phyloP scores from a whole-genome alignment of 2,888 invertebrate species.

The Melipona bicolor region DNA sequence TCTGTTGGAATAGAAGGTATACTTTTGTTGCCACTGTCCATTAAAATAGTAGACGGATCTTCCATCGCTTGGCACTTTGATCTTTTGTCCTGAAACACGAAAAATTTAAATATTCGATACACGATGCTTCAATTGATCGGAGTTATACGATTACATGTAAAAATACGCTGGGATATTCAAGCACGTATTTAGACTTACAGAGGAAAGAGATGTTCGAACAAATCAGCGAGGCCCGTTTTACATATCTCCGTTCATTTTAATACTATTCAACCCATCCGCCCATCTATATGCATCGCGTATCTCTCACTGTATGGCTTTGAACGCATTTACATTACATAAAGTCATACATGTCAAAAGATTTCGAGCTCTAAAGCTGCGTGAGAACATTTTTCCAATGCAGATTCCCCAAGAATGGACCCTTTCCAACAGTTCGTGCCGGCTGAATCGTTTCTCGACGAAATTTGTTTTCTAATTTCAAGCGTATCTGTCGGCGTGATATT shows the following conservation, averaged over 20 bases:
- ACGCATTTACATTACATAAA: constrained; percentile 3
- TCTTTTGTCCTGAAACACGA: background rate
- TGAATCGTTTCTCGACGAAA: background rate
- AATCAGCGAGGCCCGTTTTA: constrained; percentile 3
- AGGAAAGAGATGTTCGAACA: background rate
- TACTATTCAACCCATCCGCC: background rate
- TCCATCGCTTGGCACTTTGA: background rate
- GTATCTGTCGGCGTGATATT: background rate
- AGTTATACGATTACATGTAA: background rate
- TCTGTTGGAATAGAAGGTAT: too few relatives aligned
- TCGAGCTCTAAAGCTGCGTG: background rate
- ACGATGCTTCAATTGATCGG: background rate
- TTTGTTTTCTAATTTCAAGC: too few relatives aligned
- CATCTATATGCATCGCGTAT: background rate
- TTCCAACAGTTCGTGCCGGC: background rate
- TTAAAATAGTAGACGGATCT: background rate
- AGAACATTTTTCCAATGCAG: background rate
- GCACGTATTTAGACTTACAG: background rate
- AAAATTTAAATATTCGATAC: background rate
- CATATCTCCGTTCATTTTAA: constrained; percentile 8
- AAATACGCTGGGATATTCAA: background rate
- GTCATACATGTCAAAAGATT: constrained; percentile 6
- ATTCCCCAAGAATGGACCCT: background rate
- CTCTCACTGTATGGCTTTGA: background rate
- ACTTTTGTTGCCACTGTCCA: too few relatives aligned